Percentiles rank a stretch among this genome's conserved stretches.
Evolutionary conservation across 2,888 invertebrate species (phyloP).

Genomic region (Hydropsyche betteni): DNA sequence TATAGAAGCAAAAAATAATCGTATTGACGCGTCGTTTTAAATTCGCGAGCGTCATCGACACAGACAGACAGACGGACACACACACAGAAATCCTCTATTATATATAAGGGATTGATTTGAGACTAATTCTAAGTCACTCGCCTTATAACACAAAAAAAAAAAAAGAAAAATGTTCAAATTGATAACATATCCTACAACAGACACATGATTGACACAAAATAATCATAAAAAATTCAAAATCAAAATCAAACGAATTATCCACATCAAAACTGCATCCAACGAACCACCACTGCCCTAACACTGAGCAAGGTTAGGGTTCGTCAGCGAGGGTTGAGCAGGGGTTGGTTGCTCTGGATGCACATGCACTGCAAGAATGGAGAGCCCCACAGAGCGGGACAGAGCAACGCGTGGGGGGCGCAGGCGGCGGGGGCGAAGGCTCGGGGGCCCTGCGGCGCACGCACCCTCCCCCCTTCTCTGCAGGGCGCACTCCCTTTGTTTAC

Average conservation of each 20-base stretch:
- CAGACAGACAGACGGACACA: too few relatives aligned
- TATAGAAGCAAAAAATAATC: too few relatives aligned
- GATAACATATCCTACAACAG: too few relatives aligned
- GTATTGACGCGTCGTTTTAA: too few relatives aligned
- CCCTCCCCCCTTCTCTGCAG: constrained; percentile 37
- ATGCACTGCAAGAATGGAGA: constrained; percentile 45
- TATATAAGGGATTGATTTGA: too few relatives aligned
- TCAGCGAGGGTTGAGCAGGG: constrained; percentile 34
- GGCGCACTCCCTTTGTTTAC: constrained; percentile 45
- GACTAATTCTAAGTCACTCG: too few relatives aligned
- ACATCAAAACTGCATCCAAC: neutral
- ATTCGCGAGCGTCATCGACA: too few relatives aligned
- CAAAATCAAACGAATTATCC: neutral
- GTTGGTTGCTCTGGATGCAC: constrained; percentile 49
- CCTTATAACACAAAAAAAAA: neutral
- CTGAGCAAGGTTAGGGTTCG: constrained; percentile 51
- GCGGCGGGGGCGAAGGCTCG: neutral
- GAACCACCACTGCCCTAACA: constrained; percentile 41
- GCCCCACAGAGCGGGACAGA: neutral
- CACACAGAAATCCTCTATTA: too few relatives aligned
- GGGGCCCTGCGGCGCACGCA: constrained; percentile 20
- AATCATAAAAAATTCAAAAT: neutral
- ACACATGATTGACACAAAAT: too few relatives aligned
- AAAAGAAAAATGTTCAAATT: too few relatives aligned
- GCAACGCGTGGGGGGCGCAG: neutral